Base-by-base conservation (phyloP, 1,140 invertebrate species). In the Scylla paramamosain region DNA sequence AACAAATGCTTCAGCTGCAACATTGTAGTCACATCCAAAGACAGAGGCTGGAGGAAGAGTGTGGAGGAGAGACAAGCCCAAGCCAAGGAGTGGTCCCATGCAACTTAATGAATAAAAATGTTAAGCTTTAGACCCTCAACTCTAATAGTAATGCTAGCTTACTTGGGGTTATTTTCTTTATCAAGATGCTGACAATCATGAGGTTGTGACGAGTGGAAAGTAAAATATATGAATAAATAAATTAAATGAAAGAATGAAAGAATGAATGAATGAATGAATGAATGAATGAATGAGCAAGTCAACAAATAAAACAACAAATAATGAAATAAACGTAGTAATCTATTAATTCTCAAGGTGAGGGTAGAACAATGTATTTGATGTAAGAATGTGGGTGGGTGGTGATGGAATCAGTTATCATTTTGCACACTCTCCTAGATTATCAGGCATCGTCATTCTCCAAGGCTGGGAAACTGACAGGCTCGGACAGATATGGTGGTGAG, bases 401-500 rank as follows among this genome's bases (percentile, higher is more conserved):
- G 67, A 77, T 77, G 25, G 67, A n/a, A n/a, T 77, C 67, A 77
- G n/a, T 77, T 20, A 3, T 77, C 67, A 77, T 7, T 77, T 77
- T 77, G 67, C 67, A 77, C 67, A 77, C 67, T n/a, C 25, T 77
- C n/a, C 67, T 77, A 77, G 52, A 29, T 39, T 39, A 91, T 46
- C 89, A 91, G 52, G 89, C 89, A 91, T 48, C 45, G 10, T 91
- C 89, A 52, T 91, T 48, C 89, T 91, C 52, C 89, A 91, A 91
- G 46, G 52, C 52, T 48, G 32, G 32, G 89, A 91, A 52, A 91
- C 89, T 46, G 46, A 91, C 28, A 48, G 52, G 28, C 46, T 29
- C 45, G 67, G 20, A 77, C 67, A 77, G 89, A 88, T 39, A 91
- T 91, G 45, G 25, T 52, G 46, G 28, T 29, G 45, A 48, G 46